Evolutionary conservation across 2,113 vertebrate species (phyloP), one percentile per base, ranked within the genome.

Genomic region (Catharus minimus): DNA sequence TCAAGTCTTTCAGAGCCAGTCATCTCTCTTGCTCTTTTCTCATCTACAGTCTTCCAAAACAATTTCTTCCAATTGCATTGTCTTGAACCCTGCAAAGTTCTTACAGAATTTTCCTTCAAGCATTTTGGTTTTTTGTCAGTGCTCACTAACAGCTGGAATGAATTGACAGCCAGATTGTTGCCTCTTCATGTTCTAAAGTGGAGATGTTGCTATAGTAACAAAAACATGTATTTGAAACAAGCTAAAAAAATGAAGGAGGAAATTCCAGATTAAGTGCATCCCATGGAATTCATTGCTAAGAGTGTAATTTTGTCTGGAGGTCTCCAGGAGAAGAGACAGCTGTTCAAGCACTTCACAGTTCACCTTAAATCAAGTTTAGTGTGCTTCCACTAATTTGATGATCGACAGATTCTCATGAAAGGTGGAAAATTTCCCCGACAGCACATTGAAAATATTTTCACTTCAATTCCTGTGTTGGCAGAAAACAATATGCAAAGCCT

Each of bases 321-420:
- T 82, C 56, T 94, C 79, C 90, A 86, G 77, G 92, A 95, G 69
- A 88, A 88, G 74, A 94, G 58, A 30, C 96, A 96, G 92, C 90
- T 95, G 93, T 88, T 86, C 0, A 30, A 91, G 43, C 33, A 46
- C 83, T 93, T 86, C 69, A 56, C 83, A 90, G 61, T 74, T 93
- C 52, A 61, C 66, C 52, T 58, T 60, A 91, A 82, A 92, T 76
- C 32, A 73, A 86, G 69, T 93, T 92, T 72, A 77, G 20, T 72
- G 13, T 60, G 49, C 52, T 92, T 95, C 55, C 72, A 89, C 76
- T 82, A 39, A 82, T 86, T 41, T 88, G 69, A 60, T 90, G 68
- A 76, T 84, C 0, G 14, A 56, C 83, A 93, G 82, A 88, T 93
- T 69, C 44, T 88, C n/a, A 13, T 67, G 53, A 74, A 93, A 86